A percentile compares a stretch with the other conserved stretches of the same genome.
These are phyloP conservation scores for Choristoneura fumiferana DNA, from an alignment of 1,140 invertebrate species.

Conservation along the genomic window DNA sequence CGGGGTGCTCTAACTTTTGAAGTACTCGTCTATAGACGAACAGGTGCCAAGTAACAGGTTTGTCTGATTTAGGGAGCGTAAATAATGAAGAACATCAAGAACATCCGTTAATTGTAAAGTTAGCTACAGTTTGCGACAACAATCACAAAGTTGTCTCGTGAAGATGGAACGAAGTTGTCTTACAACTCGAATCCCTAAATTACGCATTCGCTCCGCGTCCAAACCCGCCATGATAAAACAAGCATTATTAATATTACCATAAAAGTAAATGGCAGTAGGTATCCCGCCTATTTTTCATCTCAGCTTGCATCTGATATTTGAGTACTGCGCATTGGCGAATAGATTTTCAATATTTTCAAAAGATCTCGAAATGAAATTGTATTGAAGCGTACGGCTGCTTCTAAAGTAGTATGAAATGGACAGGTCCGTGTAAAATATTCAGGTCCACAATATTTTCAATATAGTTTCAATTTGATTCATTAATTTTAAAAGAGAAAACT, in stretches of 20 bases:
- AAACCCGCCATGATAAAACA: not conserved
- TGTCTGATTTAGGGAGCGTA: not conserved
- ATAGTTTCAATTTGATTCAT: not conserved
- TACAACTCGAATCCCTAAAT: conserved; percentile 5
- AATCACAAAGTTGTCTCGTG: not conserved
- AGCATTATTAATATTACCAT: conserved; percentile 4
- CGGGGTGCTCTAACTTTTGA: conserved; percentile 41
- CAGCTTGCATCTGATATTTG: not conserved
- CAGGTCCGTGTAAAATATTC: not conserved
- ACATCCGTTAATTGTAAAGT: not conserved
- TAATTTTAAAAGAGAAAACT: no score
- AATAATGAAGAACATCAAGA: not conserved
- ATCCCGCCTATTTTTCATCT: not conserved
- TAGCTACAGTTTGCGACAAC: conserved; percentile 3
- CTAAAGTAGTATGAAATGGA: conserved; percentile 2
- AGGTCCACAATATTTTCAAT: not conserved
- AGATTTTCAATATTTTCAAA: conserved; percentile 42
- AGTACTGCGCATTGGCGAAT: conserved; percentile 24
- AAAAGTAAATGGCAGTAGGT: not conserved
- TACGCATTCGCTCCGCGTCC: conserved; percentile 3
- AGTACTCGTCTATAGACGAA: conserved; percentile 37
- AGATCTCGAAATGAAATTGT: conserved; percentile 40
- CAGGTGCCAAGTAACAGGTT: conserved; percentile 22
- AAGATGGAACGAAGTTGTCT: not conserved
- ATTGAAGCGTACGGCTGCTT: not conserved